A percentile compares a stretch with the other conserved stretches of the same genome.
These are phyloP conservation scores for Heliconius nattereri DNA, from an alignment of 1,140 invertebrate species.

Conservation along the genomic window DNA sequence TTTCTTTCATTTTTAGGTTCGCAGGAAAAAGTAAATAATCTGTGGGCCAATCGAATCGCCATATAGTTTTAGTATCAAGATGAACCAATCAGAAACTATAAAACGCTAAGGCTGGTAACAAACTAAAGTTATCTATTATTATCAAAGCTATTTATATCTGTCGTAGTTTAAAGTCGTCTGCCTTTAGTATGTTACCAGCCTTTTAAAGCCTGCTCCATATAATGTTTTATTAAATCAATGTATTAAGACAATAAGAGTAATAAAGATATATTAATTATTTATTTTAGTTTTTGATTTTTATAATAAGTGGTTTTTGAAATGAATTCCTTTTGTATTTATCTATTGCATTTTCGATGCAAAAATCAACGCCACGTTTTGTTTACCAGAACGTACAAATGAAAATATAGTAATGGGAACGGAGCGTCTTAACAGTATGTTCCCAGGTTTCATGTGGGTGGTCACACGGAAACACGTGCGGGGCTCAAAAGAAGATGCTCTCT, in stretches of 20 bases:
- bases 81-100: constrained; percentile 16
- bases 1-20: constrained; percentile 39
- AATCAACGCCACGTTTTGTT: no score
- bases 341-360: no score
- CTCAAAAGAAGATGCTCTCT: no score
- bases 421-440: no score
- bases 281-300: constrained; percentile 8
- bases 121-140: not conserved
- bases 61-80: constrained; percentile 42
- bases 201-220: constrained; percentile 16
- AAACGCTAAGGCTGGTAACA: constrained; percentile 18
- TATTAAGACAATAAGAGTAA: constrained; percentile 48
- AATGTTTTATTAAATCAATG: constrained; percentile 40
- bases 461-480: no score
- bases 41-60: constrained; percentile 22
- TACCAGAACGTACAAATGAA: no score
- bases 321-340: no score
- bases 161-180: constrained; percentile 9
- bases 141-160: constrained; percentile 8
- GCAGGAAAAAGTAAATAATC: constrained; percentile 53
- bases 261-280: constrained; percentile 51
- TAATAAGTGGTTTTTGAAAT: no score
- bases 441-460: no score
- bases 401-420: no score
- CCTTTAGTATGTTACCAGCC: constrained; percentile 12